Percentiles rank a stretch among this genome's conserved stretches.
phyloP scores from a whole-genome alignment of 2,888 invertebrate species.

The Chrysopilus asiliformis region DNA sequence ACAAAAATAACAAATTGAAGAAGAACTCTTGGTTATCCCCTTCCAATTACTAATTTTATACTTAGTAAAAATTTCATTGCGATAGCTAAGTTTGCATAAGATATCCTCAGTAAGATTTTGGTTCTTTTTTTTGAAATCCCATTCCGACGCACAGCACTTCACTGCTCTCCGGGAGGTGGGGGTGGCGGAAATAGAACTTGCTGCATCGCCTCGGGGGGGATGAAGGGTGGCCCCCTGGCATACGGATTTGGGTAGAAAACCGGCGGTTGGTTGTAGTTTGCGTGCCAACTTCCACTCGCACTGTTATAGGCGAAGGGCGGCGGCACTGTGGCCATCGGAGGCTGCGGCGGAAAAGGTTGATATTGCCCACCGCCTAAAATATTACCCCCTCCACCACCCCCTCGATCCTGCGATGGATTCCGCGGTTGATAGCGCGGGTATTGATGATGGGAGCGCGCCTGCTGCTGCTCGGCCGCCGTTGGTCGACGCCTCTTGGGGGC shows the following conservation, averaged over 20 bases:
- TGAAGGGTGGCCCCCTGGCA: constrained; percentile 5
- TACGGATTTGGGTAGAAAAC: not conserved
- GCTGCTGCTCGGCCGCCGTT: constrained; percentile 13
- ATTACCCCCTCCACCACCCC: too few species aligned
- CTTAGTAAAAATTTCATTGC: too few species aligned
- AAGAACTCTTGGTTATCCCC: too few species aligned
- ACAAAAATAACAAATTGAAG: too few species aligned
- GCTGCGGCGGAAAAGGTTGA: not conserved
- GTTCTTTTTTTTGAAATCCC: too few species aligned
- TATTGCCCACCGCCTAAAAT: too few species aligned
- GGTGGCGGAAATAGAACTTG: constrained; percentile 12
- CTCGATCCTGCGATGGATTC: not conserved
- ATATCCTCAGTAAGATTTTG: too few species aligned
- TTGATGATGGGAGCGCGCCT: constrained; percentile 1
- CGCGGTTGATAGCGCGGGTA: not conserved
- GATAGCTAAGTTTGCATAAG: too few species aligned
- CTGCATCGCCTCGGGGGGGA: constrained; percentile 11
- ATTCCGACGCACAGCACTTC: too few species aligned
- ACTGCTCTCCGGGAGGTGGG: not conserved
- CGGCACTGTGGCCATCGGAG: not conserved
- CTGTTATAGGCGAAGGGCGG: constrained; percentile 2
- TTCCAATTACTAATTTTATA: too few species aligned
- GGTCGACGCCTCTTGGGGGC: constrained; percentile 8
- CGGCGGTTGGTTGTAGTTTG: constrained; percentile 5
- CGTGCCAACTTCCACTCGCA: constrained; percentile 6